A percentile compares a stretch with the other conserved stretches of the same genome.
Evolutionary conservation across 1,140 invertebrate species (phyloP).

Genomic region (Zophobas morio): DNA sequence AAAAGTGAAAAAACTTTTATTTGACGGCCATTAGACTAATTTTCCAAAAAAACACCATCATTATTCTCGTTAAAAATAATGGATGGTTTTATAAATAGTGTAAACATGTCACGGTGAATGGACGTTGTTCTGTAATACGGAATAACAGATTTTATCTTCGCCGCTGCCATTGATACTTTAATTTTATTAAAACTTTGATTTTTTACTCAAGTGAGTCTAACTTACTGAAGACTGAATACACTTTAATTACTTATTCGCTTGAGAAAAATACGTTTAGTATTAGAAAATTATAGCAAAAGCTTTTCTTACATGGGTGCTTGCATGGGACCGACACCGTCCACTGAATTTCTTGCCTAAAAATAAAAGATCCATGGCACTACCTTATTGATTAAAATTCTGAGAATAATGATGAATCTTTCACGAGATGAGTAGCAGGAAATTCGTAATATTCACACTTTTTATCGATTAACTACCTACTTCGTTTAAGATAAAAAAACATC

Average conservation of each 20-base stretch:
- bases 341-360: constrained; percentile 31
- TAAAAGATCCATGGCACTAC: constrained; percentile 17
- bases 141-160: neutral
- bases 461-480: constrained; percentile 35
- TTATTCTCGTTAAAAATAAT: constrained; percentile 38
- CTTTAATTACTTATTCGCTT: no score
- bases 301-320: neutral
- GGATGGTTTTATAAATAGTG: constrained; percentile 42
- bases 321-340: constrained; percentile 34
- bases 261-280: no score
- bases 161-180: no score
- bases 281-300: no score
- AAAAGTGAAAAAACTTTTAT: constrained; percentile 29
- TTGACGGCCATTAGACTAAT: constrained; percentile 30
- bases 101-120: constrained; percentile 26
- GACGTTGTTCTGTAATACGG: constrained; percentile 14
- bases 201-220: no score
- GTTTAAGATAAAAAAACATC: constrained; percentile 12
- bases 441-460: constrained; percentile 43
- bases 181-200: no score
- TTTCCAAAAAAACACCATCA: constrained; percentile 32
- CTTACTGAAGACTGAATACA: no score
- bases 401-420: constrained; percentile 37
- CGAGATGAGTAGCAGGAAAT: constrained; percentile 39
- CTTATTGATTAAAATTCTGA: constrained; percentile 35